Base-by-base conservation (phyloP, 30 jellyfish, hydroid and myxozoan species). In the Sanderia malayensis region DNA sequence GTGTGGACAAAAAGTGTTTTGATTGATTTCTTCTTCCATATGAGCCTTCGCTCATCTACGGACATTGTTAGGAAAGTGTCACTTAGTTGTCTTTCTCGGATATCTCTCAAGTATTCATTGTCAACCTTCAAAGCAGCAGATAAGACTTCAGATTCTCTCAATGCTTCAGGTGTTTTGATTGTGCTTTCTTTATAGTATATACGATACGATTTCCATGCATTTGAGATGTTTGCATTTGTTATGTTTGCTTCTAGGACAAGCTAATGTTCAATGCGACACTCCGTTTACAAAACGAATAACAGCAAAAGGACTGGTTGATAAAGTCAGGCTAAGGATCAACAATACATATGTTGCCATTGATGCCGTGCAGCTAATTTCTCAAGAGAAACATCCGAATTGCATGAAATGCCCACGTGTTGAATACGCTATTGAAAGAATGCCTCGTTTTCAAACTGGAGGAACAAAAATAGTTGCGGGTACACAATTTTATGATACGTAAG, bases 351-450 rank as follows among this genome's bases (percentile, higher is more conserved):
- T 80, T 29, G 91, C 92, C n/a, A 83, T 91, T 19, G 98, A 91
- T 44, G 98, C 98, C 8, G 96, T 91, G 19, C 88, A 83, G 52
- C 77, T 91, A 9, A 77, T 76, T 9, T 91, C 98, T 1, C 74
- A 75, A 61, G 81, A 61, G 32, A 76, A 79, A 9, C 83, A 84
- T 58, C 65, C 18, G 17, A 73, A 79, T 47, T 91, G 98, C 61
- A 47, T 28, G 19, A 65, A 67, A 19, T 91, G 98, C 45, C 83
- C 82, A 45, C 76, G 70, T 19, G 70, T 77, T 13, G 74, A 71
- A 46, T 91, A 91, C 64, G 52, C 69, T n/a, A 87, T 91, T n/a
- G 21, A 27, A 44, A 76, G 98, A 66, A 19, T 61, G 73, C 98
- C 98, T 61, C 96, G 85, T 34, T 82, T 82, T 37, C 77, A 71